Base-by-base conservation (phyloP, 2,888 invertebrate genomes). In the Saturnia pavonia region DNA sequence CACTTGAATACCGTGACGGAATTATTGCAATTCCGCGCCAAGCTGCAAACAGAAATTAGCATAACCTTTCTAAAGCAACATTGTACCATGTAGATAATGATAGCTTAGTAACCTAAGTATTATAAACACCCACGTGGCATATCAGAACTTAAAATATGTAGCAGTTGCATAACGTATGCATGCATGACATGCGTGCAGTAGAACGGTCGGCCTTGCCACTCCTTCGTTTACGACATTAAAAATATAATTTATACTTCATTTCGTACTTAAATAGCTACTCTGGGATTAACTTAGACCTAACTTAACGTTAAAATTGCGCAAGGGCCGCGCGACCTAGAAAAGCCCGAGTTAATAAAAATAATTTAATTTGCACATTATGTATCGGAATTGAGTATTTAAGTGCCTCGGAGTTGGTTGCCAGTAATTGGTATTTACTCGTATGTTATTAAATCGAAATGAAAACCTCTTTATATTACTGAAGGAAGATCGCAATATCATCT, bases 131-230 rank as follows among this genome's bases (percentile, higher is more conserved):
- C 69, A 71, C 73, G 34, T 42, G 63, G 63, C 69, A 25, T 51
- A 51, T 27, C 19, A 48, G 34, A 34, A n/a, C 19, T 22, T 51
- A 69, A 66, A 69, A 69, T 69, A 51, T 69, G 69, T 69, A 60
- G 63, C 70, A 67, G 45, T 71, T 69, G 40, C 42, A 70, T 60
- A 68, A 69, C 48, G 60, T 48, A 51, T 48, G 63, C 48, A 51
- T 68, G 68, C 48, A 43, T 48, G 34, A 14, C 57, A 60, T 60
- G 57, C 57, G 57, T 60, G 57, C 25, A 60, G 27, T 60, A 60
- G 74, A 25, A 71, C 65, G 70, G 78, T 34, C 75, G 83, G 77
- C 85, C 85, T 85, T 84, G 85, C 83, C 83, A 78, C 80, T 80
- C 83, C 83, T 27, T 60, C 57, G 57, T 25, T 78, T 73, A 76